Base-by-base conservation (phyloP, 1,140 invertebrate genomes). In the Pemphigus obesinymphae region DNA sequence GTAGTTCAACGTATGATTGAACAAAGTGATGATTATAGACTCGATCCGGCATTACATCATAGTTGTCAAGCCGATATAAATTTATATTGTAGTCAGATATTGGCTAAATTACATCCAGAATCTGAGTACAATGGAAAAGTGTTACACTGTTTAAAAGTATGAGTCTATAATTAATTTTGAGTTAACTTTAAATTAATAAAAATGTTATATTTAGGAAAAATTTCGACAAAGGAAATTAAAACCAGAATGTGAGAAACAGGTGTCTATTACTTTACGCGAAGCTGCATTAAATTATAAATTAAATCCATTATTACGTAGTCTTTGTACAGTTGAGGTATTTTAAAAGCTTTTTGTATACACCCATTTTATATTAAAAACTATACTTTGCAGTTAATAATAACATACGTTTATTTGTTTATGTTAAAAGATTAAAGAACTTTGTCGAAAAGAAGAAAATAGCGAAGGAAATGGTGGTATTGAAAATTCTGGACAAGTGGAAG, bases 1-100 rank as follows among this genome's bases (percentile, higher is more conserved):
- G 92, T 99, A 4, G 89, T 95, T 11, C 92, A 93, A 86, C 89
- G 97, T 86, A 93, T 98, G 91, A 93, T 96, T 81, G 95, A 96
- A 87, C 95, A 97, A 88, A 96, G 95, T 86, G 90, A 92, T 63
- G 97, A 99, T 88, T 95, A 95, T 85, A 90, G 97, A 84, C 92
- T 99, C 68, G 98, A 99, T 89, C 94, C 95, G 20, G 89, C 91
- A 10, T 88, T 99, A 40, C 92, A 95, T 86, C 91, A 91, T 83
- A 90, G 91, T 7, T 98, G 96, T 85, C 88, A 89, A 45, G 85
- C 88, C 83, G 95, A 96, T 89, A 94, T 92, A 87, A 87, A 87
- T 83, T 92, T 91, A 85, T 93, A 91, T 85, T 96, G 94, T 86
- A 68, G 84, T 87, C 87, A 87, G 61, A 87, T 88, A 83, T 83